phyloP scores from a whole-genome alignment of 2,888 invertebrate genomes.

The Prosapia bicincta region DNA sequence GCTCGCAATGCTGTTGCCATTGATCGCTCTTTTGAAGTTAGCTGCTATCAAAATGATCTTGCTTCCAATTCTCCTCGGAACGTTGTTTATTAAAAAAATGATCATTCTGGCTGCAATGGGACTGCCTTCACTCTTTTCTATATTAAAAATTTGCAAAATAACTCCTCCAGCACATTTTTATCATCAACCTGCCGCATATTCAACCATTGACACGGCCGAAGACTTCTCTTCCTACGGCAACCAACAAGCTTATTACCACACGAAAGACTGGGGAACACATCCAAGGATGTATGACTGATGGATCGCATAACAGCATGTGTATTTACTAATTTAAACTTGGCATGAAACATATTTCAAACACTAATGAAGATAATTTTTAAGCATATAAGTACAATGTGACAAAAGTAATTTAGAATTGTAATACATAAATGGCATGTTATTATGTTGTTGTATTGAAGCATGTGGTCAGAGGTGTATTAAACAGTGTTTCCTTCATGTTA shows the following conservation, averaged over 20 bases:
- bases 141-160: conserved; percentile 28
- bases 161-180: conserved; percentile 3
- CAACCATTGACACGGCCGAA: background rate
- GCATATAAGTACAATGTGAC: background rate
- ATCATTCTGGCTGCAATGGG: conserved; percentile 58
- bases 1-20: conserved; percentile 35
- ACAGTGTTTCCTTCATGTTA: no score
- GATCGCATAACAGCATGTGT: background rate
- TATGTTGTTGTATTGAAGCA: background rate
- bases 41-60: conserved; percentile 52
- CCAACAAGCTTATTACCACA: background rate
- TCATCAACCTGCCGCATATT: background rate
- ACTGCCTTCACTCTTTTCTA: conserved; percentile 57
- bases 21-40: conserved; percentile 36
- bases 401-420: background rate
- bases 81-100: conserved; percentile 64
- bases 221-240: background rate
- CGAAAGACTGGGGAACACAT: background rate
- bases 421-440: background rate
- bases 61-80: conserved; percentile 57
- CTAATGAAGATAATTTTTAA: background rate
- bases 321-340: background rate
- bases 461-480: no score
- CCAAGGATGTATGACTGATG: background rate
- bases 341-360: background rate